Conservation (phyloP, 2,888 invertebrate species). For the Gandaritis pyraliata region DNA sequence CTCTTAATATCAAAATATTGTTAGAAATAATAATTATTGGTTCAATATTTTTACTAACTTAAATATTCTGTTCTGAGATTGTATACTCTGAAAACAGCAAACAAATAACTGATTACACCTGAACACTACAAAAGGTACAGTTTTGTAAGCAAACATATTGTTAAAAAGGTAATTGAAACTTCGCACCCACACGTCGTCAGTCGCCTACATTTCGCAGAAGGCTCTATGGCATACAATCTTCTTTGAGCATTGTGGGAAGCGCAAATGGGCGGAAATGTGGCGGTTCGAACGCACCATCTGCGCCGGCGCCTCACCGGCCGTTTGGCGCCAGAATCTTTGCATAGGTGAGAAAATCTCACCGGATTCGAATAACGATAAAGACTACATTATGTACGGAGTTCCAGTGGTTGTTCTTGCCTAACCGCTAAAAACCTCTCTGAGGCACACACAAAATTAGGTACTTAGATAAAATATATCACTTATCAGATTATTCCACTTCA, state of each 20-base stretch:
- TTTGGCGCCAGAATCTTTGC: constrained; percentile 65
- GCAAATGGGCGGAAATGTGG: constrained; percentile 74
- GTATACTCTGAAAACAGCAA: background rate
- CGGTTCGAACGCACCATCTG: constrained; percentile 56
- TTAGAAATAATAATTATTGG: no score
- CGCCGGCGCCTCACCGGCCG: constrained; percentile 68
- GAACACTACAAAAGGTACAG: constrained; percentile 3
- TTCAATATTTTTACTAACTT: no score
- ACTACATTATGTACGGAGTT: constrained; percentile 19
- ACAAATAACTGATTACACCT: background rate
- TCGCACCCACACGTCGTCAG: constrained; percentile 59
- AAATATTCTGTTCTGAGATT: background rate
- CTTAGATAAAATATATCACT: no score
- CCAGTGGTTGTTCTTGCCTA: constrained; percentile 41
- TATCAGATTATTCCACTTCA: no score
- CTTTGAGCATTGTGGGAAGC: constrained; percentile 74
- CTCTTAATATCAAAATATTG: no score
- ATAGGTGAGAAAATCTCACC: constrained; percentile 78
- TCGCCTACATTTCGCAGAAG: constrained; percentile 77
- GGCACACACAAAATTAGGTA: constrained; percentile 3
- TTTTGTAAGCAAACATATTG: constrained; percentile 51
- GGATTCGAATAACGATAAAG: constrained; percentile 49
- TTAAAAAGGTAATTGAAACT: constrained; percentile 70
- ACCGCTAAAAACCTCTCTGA: constrained; percentile 21
- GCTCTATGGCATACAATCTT: constrained; percentile 27